Evolutionary conservation across 2,888 invertebrate species (phyloP).

Genomic region (Melanostoma mellinum): DNA sequence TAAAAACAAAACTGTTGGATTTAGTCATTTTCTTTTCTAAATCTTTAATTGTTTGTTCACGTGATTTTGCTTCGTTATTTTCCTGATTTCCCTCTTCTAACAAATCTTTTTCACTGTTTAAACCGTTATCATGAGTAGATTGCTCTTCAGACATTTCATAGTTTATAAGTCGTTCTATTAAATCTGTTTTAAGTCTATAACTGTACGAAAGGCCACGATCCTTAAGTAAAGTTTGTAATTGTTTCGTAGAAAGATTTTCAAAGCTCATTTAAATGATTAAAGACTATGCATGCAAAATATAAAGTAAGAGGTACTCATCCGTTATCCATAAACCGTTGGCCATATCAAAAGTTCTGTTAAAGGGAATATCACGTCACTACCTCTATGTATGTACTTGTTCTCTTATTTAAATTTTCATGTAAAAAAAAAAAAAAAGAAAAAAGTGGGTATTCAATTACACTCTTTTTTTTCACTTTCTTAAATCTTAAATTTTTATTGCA

Average conservation of each 20-base stretch:
- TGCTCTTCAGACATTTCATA: neutral
- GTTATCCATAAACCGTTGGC: too few species aligned
- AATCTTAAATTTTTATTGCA: too few species aligned
- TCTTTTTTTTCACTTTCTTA: too few species aligned
- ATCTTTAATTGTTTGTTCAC: too few species aligned
- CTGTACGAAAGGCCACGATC: slow-evolving; percentile 14
- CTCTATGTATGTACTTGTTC: too few species aligned
- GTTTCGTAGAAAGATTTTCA: slow-evolving; percentile 17
- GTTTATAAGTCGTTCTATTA: slow-evolving; percentile 7
- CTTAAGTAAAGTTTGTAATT: slow-evolving; percentile 17
- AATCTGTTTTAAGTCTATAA: slow-evolving; percentile 28
- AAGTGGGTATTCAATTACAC: too few species aligned
- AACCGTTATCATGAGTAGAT: neutral
- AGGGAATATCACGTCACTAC: too few species aligned
- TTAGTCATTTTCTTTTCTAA: too few species aligned
- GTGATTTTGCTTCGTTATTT: slow-evolving; percentile 14
- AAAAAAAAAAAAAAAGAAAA: too few species aligned
- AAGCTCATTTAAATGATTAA: slow-evolving; percentile 23
- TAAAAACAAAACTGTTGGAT: slow-evolving; percentile 50
- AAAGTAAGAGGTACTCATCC: too few species aligned
- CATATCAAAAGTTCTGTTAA: too few species aligned
- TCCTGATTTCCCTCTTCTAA: neutral
- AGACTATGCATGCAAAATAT: neutral
- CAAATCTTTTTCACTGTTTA: neutral
- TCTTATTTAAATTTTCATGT: too few species aligned